phyloP scores from a whole-genome alignment of 2,888 invertebrate genomes.

The Diarsia brunnea region DNA sequence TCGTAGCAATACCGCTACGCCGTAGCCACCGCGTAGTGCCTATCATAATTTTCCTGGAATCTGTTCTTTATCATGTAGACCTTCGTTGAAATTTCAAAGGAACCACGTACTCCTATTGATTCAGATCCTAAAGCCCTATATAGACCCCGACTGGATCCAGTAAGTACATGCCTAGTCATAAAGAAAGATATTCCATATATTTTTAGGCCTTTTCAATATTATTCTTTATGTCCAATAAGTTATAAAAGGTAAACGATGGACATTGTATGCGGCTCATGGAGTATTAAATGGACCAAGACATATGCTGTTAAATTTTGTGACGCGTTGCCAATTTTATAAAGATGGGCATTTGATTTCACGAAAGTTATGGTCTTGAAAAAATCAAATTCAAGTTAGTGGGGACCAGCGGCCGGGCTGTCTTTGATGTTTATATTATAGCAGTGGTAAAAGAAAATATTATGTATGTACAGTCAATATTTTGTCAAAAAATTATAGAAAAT shows the following conservation, averaged over 20 bases:
- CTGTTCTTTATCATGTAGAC: slow-evolving; percentile 24
- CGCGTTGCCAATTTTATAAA: slow-evolving; percentile 56
- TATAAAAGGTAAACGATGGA: slow-evolving; percentile 58
- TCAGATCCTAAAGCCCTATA: slow-evolving; percentile 19
- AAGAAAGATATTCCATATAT: slow-evolving; percentile 29
- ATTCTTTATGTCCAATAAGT: slow-evolving; percentile 46
- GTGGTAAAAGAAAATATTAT: background rate
- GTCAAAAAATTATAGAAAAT: background rate
- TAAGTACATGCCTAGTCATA: slow-evolving; percentile 24
- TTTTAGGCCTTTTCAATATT: slow-evolving; percentile 46
- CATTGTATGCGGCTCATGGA: slow-evolving; percentile 55
- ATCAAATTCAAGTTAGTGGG: slow-evolving; percentile 35
- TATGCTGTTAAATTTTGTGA: slow-evolving; percentile 58
- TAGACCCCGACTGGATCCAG: slow-evolving; percentile 3
- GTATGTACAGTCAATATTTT: background rate
- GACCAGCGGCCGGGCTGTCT: background rate
- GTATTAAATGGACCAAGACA: slow-evolving; percentile 48
- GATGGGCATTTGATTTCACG: slow-evolving; percentile 50
- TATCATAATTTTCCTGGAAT: background rate
- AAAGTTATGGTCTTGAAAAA: slow-evolving; percentile 48
- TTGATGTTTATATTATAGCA: slow-evolving; percentile 2
- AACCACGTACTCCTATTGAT: slow-evolving; percentile 8
- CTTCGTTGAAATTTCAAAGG: slow-evolving; percentile 19
- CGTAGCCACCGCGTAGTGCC: slow-evolving; percentile 27
- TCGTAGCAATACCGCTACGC: slow-evolving; percentile 20